Percentiles rank a stretch among this genome's conserved stretches.
phyloP scores from a whole-genome alignment of 2,797 vertebrate genomes.

The Chlorospingus flavigularis region DNA sequence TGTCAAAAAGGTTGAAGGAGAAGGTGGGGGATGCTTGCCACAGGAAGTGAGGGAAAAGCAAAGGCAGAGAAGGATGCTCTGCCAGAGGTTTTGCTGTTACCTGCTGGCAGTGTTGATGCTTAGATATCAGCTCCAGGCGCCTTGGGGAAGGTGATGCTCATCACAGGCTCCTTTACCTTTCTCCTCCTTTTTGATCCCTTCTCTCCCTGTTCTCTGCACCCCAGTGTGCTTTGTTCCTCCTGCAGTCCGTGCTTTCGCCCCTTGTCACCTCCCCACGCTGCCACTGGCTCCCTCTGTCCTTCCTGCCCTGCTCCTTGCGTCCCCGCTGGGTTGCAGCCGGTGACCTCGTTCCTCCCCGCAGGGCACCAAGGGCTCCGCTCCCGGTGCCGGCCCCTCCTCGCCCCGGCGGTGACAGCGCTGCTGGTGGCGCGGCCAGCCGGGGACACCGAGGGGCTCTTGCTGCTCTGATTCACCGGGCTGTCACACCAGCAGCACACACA shows the following conservation, averaged over 20 bases:
- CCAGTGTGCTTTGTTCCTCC: not conserved
- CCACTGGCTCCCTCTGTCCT: not conserved
- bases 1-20: not conserved
- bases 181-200: not conserved
- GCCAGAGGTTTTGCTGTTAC: not conserved
- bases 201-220: not conserved
- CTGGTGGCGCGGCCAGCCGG: not conserved
- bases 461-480: not conserved
- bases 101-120: not conserved
- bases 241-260: not conserved
- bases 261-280: not conserved
- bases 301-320: not conserved
- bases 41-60: not conserved
- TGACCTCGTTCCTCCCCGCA: not conserved
- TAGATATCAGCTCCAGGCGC: not conserved
- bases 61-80: not conserved
- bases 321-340: not conserved
- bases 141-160: not conserved
- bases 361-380: not conserved
- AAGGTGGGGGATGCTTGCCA: not conserved
- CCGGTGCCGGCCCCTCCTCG: not conserved
- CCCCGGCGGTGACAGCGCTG: not conserved
- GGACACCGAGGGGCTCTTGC: not conserved
- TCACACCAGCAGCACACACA: accelerated
- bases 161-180: not conserved